A percentile compares a stretch with the other conserved stretches of the same genome.
Conservation (phyloP, 2,797 vertebrate species). For the Catharus ustulatus region DNA sequence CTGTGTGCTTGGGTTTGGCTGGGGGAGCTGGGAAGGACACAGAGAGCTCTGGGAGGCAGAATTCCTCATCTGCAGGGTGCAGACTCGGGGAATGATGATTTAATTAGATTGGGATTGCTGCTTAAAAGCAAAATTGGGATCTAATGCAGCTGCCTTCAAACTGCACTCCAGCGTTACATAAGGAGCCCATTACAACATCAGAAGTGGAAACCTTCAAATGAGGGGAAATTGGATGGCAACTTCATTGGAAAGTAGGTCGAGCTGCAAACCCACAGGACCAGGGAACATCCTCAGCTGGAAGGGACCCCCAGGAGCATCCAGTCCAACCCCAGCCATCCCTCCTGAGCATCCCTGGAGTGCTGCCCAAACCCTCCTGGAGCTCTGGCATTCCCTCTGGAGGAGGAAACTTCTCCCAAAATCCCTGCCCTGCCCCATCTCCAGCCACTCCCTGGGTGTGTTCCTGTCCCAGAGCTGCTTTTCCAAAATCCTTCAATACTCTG, state of each 20-base stretch:
- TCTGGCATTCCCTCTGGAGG: background rate
- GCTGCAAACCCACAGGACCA: background rate
- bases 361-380: background rate
- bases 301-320: background rate
- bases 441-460: fast-evolving
- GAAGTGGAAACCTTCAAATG: background rate
- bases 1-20: background rate
- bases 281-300: background rate
- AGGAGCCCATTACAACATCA: slow-evolving; percentile 20
- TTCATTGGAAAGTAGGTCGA: background rate
- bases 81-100: slow-evolving; percentile 3
- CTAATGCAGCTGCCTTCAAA: slow-evolving; percentile 22
- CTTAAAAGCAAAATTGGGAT: slow-evolving; percentile 42
- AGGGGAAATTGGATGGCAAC: slow-evolving; percentile 3
- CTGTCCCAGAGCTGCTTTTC: background rate
- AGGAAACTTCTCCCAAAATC: background rate
- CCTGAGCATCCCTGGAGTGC: background rate
- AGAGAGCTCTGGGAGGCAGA: background rate
- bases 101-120: slow-evolving; percentile 42
- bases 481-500: background rate
- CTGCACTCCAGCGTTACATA: background rate
- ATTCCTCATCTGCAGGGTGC: slow-evolving; percentile 23
- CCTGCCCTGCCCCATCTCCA: background rate
- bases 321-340: background rate
- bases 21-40: background rate